Base-by-base conservation (phyloP, 2,888 invertebrate species). In the Hirtodrosophila confusa region DNA sequence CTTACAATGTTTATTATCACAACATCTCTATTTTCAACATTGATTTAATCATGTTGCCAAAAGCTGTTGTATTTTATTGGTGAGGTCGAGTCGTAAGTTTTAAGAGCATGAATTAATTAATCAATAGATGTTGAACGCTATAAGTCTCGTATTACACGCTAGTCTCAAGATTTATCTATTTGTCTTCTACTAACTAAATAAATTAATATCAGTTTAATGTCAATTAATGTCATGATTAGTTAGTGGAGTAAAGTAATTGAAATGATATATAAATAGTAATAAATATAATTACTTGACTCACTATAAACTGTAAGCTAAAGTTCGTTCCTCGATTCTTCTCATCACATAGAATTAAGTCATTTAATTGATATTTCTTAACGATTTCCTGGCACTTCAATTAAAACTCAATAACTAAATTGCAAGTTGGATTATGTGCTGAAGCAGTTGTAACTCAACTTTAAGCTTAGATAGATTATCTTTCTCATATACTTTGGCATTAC, bases 321-420 rank as follows among this genome's bases (percentile, higher is more conserved):
- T 48, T 23, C 43, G 48, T 27, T 17, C 31, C 5, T 12, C 9
- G 8, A 24, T 4, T 35, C 33, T 35, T 44, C 44, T 17, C 33
- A 31, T 31, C 11, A 17, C 8, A 4, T 7, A n/a, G 4, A 24
- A 36, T 51, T 17, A 33, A 63, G 40, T 60, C 45, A 69, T 37
- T 54, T 41, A 50, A 63, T 68, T 43, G 29, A 51, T 70, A 50
- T 51, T 61, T 43, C 29, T 17, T 17, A 17, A 17, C 17, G 17
- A 17, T 17, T 17, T 17, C 17, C 17, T 1, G 17, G 17, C 17
- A 37, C 31, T 49, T 68, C 45, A 69, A 70, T 70, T 70, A 69
- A 71, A 43, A 50, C 47, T 54, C 49, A 54, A 70, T 70, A 49
- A 39, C 29, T 69, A 48, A 55, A 51, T 69, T 37, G 45, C 31